A percentile compares a stretch with the other conserved stretches of the same genome.
phyloP scores from a whole-genome alignment of 1,140 invertebrate genomes.

The Zaprionus africanus region DNA sequence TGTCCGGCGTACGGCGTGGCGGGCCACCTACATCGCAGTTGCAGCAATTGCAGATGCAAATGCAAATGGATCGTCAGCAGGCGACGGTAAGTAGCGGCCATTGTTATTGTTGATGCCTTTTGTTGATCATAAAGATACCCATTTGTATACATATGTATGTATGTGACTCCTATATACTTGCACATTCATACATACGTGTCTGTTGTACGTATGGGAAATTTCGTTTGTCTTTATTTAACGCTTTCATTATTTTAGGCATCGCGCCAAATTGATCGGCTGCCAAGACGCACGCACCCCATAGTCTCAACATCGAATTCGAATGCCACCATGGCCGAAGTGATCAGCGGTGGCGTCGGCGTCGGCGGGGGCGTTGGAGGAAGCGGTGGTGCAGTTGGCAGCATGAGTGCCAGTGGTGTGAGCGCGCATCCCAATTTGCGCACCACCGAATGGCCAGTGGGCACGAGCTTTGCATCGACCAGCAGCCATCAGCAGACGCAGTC shows the following conservation, averaged over 20 bases:
- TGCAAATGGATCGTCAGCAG: slow-evolving; percentile 94
- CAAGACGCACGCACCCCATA: slow-evolving; percentile 87
- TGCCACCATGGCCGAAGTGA: slow-evolving; percentile 83
- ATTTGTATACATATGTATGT: slow-evolving; percentile 17
- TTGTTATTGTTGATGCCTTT: slow-evolving; percentile 34
- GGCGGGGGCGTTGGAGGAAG: slow-evolving; percentile 54
- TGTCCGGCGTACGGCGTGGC: slow-evolving; percentile 93
- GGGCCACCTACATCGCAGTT: slow-evolving; percentile 90
- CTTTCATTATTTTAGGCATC: slow-evolving; percentile 87
- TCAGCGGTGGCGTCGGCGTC: slow-evolving; percentile 60
- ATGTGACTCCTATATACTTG: slow-evolving; percentile 1
- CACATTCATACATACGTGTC: background rate
- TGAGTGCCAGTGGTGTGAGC: slow-evolving; percentile 54
- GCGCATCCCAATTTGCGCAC: slow-evolving; percentile 72
- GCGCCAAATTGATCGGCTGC: slow-evolving; percentile 93
- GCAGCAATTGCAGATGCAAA: slow-evolving; percentile 95
- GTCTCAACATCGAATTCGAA: slow-evolving; percentile 84
- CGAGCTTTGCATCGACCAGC: slow-evolving; percentile 72
- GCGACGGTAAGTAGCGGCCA: slow-evolving; percentile 87
- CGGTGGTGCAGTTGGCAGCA: slow-evolving; percentile 62
- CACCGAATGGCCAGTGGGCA: slow-evolving; percentile 78
- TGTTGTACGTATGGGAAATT: slow-evolving; percentile 31
- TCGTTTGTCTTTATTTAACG: slow-evolving; percentile 48
- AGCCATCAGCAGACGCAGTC: slow-evolving; percentile 82
- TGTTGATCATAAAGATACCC: slow-evolving; percentile 15